Conservation (phyloP, 2,888 invertebrate species). For the Drosophila picticornis region DNA sequence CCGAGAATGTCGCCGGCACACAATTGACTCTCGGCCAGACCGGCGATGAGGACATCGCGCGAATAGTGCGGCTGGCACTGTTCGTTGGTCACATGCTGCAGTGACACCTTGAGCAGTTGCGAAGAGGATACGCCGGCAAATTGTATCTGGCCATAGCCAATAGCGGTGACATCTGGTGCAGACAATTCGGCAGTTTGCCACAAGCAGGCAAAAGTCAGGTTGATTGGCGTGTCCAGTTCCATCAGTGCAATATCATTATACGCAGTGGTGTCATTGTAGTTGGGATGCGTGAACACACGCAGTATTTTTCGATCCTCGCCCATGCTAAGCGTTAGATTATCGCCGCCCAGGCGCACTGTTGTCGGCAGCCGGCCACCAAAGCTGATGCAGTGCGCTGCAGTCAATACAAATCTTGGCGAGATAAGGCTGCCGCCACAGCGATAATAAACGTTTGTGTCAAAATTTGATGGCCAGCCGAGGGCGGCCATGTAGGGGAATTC, state of each 20-base stretch:
- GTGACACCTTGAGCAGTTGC: constrained; percentile 58
- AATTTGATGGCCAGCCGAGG: constrained; percentile 69
- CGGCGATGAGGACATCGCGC: constrained; percentile 25
- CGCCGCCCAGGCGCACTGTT: constrained; percentile 71
- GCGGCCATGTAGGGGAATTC: constrained; percentile 73
- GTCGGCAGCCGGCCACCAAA: constrained; percentile 54
- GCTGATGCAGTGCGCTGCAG: constrained; percentile 80
- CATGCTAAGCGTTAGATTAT: constrained; percentile 60
- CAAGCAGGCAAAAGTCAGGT: constrained; percentile 85
- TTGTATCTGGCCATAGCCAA: constrained; percentile 87
- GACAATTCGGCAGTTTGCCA: constrained; percentile 81
- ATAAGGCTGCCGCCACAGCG: constrained; percentile 79
- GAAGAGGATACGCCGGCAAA: constrained; percentile 74
- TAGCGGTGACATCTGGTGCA: constrained; percentile 86
- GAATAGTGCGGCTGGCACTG: constrained; percentile 39
- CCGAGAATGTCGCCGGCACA: constrained; percentile 61
- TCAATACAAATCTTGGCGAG: constrained; percentile 66
- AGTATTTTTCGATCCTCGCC: constrained; percentile 39
- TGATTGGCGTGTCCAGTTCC: constrained; percentile 81
- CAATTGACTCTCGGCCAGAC: constrained; percentile 49
- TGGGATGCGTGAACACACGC: constrained; percentile 86
- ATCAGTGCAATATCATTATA: constrained; percentile 90
- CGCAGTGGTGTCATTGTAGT: constrained; percentile 86
- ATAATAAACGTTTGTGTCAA: constrained; percentile 54
- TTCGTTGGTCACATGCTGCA: constrained; percentile 35